Evolutionary conservation across 2,797 vertebrate species (phyloP), one percentile per base, ranked within the genome.

Genomic region (Molothrus aeneus): DNA sequence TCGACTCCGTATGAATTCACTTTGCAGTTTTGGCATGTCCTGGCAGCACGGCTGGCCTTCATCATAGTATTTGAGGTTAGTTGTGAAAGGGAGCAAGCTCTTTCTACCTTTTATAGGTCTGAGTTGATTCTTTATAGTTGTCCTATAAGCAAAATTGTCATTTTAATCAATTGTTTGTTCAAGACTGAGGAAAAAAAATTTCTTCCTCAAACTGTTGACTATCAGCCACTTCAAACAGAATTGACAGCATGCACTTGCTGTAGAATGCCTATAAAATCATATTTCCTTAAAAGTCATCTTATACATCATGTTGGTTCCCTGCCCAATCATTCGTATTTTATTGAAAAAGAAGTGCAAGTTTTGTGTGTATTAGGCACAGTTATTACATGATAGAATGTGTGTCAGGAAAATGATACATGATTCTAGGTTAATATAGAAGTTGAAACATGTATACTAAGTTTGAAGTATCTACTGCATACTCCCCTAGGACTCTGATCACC

Each of bases 11-110:
- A 99, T 51, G 99, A 99, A 57, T 99, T 99, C 97, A 99, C 99
- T 45, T 97, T 99, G 88, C 99, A 99, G 93, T 99, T 99, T 96
- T 99, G 99, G 99, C 99, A 99, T 65, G 99, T 99, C 91, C 97
- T 99, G 64, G 99, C 99, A 86, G 99, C 99, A 65, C 98, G 99
- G 25, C 84, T 99, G 96, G 99, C 99, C 95, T 99, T 99, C 98
- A 99, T 99, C 90, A 99, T 99, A 7, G 99, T 99, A 60, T 99
- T 99, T 96, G 99, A 99, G 99, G 99, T 99, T 54, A 97, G 98
- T 98, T 47, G n/a, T 16, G 14, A 31, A 43, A 66, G 63, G 78
- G 48, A 86, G 42, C 31, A 32, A 26, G 31, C 71, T 36, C 40
- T 32, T 78, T 75, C 32, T 45, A 20, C n/a, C 8, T 86, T 10